These are phyloP conservation scores for Ormia ochracea DNA, from an alignment of 2,888 invertebrate genomes.

Conservation along the genomic window DNA sequence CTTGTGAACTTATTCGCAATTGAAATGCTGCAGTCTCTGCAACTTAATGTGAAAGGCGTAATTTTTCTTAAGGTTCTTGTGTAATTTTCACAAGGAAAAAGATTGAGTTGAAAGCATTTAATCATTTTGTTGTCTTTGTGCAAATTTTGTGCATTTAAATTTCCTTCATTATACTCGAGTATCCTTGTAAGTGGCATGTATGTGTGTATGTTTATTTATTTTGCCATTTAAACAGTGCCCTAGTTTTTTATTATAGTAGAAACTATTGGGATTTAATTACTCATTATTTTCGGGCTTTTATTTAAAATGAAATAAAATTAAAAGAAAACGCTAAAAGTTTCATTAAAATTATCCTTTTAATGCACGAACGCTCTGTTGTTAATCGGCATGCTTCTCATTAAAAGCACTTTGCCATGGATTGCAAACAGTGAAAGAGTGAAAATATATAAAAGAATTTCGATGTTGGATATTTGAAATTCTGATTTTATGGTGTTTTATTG, in stretches of 20 bases:
- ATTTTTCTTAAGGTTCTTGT: not conserved
- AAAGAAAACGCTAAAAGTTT: not conserved
- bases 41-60: not conserved
- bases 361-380: not conserved
- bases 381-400: slow-evolving; percentile 1
- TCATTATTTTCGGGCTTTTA: not conserved
- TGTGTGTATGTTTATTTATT: not conserved
- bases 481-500: not conserved
- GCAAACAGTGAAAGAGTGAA: not conserved
- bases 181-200: not conserved
- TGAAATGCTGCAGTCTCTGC: slow-evolving; percentile 10
- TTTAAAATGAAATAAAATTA: not conserved
- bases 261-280: slow-evolving; percentile 46
- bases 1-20: slow-evolving; percentile 16
- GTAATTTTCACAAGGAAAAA: not conserved
- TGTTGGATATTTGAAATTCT: not conserved
- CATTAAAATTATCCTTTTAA: slow-evolving; percentile 12
- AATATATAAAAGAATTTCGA: not conserved
- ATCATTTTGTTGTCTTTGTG: not conserved
- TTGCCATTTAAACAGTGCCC: not conserved
- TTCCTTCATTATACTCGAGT: not conserved
- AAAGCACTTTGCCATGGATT: not conserved
- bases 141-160: not conserved
- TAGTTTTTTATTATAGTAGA: slow-evolving; percentile 4
- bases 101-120: slow-evolving; percentile 3